Evolutionary conservation across 2,113 vertebrate species (phyloP).

Genomic region (Melanotaenia duboulayi): DNA sequence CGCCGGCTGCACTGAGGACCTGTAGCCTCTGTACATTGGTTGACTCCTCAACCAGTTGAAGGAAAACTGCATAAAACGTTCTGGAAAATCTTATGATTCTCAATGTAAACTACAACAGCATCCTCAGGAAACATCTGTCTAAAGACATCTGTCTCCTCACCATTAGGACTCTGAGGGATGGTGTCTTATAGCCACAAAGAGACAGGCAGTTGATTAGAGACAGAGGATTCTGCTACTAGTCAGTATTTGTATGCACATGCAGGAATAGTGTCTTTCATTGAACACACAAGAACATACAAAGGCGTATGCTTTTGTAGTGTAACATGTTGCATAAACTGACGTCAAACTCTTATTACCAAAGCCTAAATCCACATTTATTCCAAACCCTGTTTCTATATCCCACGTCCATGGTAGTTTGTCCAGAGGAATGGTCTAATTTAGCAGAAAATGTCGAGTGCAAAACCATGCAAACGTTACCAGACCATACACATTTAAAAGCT

Average conservation of each 20-base stretch:
- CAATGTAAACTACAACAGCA: background rate
- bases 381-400: background rate
- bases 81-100: too few relatives aligned
- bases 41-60: too few relatives aligned
- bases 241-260: constrained; percentile 39
- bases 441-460: background rate
- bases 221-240: background rate
- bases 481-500: background rate
- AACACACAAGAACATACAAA: background rate
- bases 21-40: too few relatives aligned
- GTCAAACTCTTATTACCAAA: background rate
- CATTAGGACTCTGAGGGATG: constrained; percentile 35
- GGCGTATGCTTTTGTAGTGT: background rate
- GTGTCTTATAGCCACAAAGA: constrained; percentile 9
- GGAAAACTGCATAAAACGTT: too few relatives aligned
- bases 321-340: background rate
- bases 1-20: too few relatives aligned
- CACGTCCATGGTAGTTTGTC: background rate
- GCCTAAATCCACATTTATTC: background rate
- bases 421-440: background rate
- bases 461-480: background rate
- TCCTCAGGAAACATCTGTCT: constrained; percentile 58
- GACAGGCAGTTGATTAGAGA: constrained; percentile 39
- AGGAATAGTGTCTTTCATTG: background rate
- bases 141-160: constrained; percentile 28